Base-by-base conservation (phyloP, 2,797 vertebrate species). In the Percopsis omiscomaycus region DNA sequence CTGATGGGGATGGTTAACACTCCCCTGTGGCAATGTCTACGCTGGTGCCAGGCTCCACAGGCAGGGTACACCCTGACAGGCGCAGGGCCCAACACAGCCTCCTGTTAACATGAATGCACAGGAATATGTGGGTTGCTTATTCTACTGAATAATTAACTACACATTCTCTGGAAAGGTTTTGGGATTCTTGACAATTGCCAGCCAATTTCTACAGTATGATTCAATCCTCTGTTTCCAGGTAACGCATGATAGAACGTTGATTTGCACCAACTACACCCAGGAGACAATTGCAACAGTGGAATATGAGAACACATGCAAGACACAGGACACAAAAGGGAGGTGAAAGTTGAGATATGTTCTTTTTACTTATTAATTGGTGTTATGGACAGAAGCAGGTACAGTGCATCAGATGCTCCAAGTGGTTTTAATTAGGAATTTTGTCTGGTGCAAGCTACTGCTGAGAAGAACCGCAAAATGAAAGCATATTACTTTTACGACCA, bases 391-490 rank as follows among this genome's bases (percentile, higher is more conserved):
- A 78, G 55, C 65, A 77, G 9, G 61, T 76, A 73, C 58, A 42
- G 6, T 10, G 29, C 59, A 47, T 55, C 44, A 64, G 4, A 3
- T 2, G 27, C 55, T 45, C 55, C 76, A 71, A 88, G 80, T 86
- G 87, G 80, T 83, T 89, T 80, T 66, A 74, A 76, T 89, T 80
- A 83, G 55, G 51, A 66, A 56, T 48, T 68, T 62, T 55, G 50
- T 74, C 57, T 55, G 63, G 45, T 50, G 61, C 61, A 54, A 69
- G 75, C 80, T 79, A 76, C 77, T 74, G 55, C 69, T 1, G 3
- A 84, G 83, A 85, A 84, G 73, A 58, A 78, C 64, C 56, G 45
- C 73, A 77, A 84, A 88, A 91, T 75, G 86, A 89, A 86, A 80
- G 72, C 80, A 84, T 79, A 80, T 80, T 82, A 70, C 49, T 82